Percentiles rank a stretch among this genome's conserved stretches.
These are phyloP conservation scores for Phalera bucephala DNA, from an alignment of 2,888 invertebrate genomes.

Conservation along the genomic window DNA sequence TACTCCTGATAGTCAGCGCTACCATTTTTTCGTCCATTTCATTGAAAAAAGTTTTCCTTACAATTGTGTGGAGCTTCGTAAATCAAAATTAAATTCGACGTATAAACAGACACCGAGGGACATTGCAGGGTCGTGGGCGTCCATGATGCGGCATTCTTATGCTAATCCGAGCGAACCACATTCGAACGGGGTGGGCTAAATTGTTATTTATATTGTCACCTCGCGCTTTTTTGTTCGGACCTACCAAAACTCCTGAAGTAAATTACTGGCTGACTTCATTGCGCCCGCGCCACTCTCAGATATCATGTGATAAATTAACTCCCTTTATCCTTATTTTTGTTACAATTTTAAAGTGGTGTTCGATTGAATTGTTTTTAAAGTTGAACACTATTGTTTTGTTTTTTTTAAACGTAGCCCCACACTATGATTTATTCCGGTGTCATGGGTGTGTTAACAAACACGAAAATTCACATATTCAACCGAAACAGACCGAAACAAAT, in stretches of 20 bases:
- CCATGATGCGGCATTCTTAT: slow-evolving; percentile 79
- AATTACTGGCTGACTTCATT: slow-evolving; percentile 65
- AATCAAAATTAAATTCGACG: slow-evolving; percentile 82
- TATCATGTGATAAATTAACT: slow-evolving; percentile 16
- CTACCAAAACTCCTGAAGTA: slow-evolving; percentile 54
- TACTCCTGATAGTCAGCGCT: too few relatives aligned
- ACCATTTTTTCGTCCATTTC: slow-evolving; percentile 32
- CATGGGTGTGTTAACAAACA: too few relatives aligned
- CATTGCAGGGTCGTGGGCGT: slow-evolving; percentile 72
- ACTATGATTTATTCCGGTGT: too few relatives aligned
- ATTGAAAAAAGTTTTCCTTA: slow-evolving; percentile 64
- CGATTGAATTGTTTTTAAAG: background rate
- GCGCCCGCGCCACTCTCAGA: slow-evolving; percentile 19
- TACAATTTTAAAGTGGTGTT: background rate
- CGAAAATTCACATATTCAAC: too few relatives aligned
- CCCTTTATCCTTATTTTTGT: background rate
- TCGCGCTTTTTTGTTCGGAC: slow-evolving; percentile 67
- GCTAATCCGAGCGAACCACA: slow-evolving; percentile 76
- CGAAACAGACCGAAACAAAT: too few relatives aligned
- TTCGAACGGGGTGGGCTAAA: slow-evolving; percentile 81
- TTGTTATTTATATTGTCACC: slow-evolving; percentile 83
- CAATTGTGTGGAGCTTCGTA: slow-evolving; percentile 73
- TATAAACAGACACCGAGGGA: slow-evolving; percentile 78
- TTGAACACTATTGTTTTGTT: too few relatives aligned
- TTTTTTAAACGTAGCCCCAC: too few relatives aligned